Conservation (phyloP, 2,797 vertebrate genomes). For the Ibycter americanus region DNA sequence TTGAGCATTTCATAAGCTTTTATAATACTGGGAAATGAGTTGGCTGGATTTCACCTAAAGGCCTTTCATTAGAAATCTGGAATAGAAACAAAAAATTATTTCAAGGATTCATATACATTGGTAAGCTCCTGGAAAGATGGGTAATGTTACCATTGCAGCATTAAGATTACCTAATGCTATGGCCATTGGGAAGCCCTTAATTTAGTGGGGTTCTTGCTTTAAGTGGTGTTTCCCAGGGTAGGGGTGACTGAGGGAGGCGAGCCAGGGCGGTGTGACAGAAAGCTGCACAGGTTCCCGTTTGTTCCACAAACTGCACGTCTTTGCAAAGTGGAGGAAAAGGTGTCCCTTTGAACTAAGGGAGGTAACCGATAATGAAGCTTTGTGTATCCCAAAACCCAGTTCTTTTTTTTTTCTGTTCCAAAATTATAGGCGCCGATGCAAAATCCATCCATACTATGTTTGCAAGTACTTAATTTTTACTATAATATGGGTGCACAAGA, state of each 20-base stretch:
- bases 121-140: background rate
- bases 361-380: background rate
- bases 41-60: background rate
- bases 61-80: background rate
- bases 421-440: too few relatives aligned
- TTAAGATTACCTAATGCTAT: background rate
- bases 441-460: background rate
- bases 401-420: background rate
- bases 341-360: background rate
- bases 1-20: background rate
- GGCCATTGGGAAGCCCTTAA: background rate
- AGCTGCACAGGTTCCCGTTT: background rate
- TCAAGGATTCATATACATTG: background rate
- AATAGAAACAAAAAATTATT: background rate
- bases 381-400: background rate
- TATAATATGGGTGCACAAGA: rapidly evolving
- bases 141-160: background rate
- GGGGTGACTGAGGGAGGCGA: background rate
- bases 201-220: background rate
- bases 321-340: background rate
- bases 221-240: background rate
- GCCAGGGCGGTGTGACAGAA: background rate
- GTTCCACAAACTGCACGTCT: rapidly evolving
- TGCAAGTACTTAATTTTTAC: background rate
- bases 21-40: background rate